phyloP scores from a whole-genome alignment of 2,888 invertebrate species.

The Eustalomyia histrio region DNA sequence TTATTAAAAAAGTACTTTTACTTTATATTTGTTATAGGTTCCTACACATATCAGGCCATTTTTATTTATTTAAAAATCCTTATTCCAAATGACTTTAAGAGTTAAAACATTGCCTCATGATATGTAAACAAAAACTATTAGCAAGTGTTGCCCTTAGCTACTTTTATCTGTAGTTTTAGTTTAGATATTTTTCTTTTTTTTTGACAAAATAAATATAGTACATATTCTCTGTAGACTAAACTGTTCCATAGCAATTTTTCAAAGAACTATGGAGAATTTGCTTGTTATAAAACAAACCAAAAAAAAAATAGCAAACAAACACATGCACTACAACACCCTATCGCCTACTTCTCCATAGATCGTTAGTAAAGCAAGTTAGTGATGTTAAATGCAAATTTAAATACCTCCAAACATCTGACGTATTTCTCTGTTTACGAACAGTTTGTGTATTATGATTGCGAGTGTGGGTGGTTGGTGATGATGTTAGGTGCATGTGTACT shows the following conservation, averaged over 20 bases:
- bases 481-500: background rate
- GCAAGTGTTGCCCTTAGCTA: conserved; percentile 5
- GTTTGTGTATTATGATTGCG: background rate
- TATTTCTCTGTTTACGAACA: background rate
- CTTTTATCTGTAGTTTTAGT: background rate
- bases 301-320: background rate
- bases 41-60: too few relatives aligned
- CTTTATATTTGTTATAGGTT: too few relatives aligned
- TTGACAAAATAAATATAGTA: too few relatives aligned
- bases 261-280: background rate
- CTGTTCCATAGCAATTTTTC: background rate
- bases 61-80: background rate
- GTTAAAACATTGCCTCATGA: background rate
- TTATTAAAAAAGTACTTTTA: too few relatives aligned
- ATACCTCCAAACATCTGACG: conserved; percentile 6
- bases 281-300: background rate
- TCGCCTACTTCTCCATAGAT: too few relatives aligned
- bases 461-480: background rate
- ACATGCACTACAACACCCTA: too few relatives aligned
- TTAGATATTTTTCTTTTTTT: background rate
- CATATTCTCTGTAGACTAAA: background rate
- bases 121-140: conserved; percentile 3
- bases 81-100: background rate
- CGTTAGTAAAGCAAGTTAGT: background rate
- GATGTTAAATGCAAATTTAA: background rate